Evolutionary conservation across 2,797 vertebrate species (phyloP), one percentile per base, ranked within the genome.

Genomic region (Peromyscus aztecus): DNA sequence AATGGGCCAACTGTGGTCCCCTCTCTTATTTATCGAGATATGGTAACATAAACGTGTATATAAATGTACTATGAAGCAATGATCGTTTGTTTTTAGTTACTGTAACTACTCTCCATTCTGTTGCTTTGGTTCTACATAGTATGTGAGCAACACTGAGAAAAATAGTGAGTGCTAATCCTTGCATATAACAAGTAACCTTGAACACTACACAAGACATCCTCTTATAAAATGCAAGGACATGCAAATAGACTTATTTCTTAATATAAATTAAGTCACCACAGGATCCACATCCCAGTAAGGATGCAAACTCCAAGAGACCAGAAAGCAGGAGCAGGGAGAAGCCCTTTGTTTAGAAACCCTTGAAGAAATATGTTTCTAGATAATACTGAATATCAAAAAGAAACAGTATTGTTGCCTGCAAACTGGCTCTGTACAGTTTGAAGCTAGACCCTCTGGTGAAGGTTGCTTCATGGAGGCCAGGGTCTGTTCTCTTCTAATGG

Each of bases 11-110:
- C 31, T 96, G 90, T n/a, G 91, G 57, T 57, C 78, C 37, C 97
- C 24, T 52, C 11, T 94, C 84, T 96, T 90, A 93, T 87, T 97
- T 95, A 69, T 91, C 89, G 75, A 96, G 65, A 94, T 96, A 81
- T 84, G 88, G 4, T 76, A 95, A 65, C 83, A 40, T 89, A 67
- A 94, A 83, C 52, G 59, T 90, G 46, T 69, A 49, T 55, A 92
- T 89, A 91, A 93, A 83, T 89, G 10, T 71, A 93, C 49, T 91
- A 19, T 86, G 93, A 95, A 89, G 80, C 67, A 96, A 0, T 77
- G 81, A 76, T 90, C 87, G 90, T 92, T 91, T 88, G 24, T 93
- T 61, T 92, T 46, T 29, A 65, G 34, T 88, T 94, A 92, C 65
- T 63, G 65, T 89, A 46, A 76, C 27, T 59, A 29, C 46, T 89